Evolutionary conservation across 37 sponge, comb jelly and placozoan genomes (phyloP), one percentile per base, ranked within the genome.

Genomic region (Halisarca cf. caerulea): DNA sequence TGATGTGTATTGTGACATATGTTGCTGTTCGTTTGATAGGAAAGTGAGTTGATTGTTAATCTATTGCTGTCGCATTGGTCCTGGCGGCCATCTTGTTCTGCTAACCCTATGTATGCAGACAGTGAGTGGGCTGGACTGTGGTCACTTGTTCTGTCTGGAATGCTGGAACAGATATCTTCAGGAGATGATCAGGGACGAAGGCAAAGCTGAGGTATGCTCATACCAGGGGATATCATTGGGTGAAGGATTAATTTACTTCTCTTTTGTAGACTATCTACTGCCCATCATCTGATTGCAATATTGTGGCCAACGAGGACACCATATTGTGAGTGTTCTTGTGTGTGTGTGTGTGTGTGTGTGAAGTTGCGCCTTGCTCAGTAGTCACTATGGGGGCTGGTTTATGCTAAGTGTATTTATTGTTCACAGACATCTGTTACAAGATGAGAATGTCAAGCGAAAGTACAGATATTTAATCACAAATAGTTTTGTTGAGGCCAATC

Each of bases 91-190:
- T n/a, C n/a, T n/a, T n/a, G n/a, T n/a, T n/a, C n/a, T n/a, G n/a
- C n/a, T n/a, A n/a, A n/a, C n/a, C n/a, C n/a, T n/a, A n/a, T n/a
- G n/a, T n/a, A n/a, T n/a, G n/a, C 51, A 84, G 80, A 83, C 80
- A 9, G 89, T 91, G 90, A 42, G 59, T 57, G 97, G 97, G 8
- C 73, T 96, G 75, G 92, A 96, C 55, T 96, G 97, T 91, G 92
- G 92, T 0, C 97, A 96, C 84, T 60, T 89, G 42, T 96, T 94
- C 85, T 96, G 97, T 64, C 53, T 41, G 0, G 73, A 80, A 38
- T 96, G 97, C 66, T 96, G 97, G 97, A 68, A 92, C 73, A 35
- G n/a, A 21, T 96, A 96, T 77, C 84, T 96, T 28, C 69, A 39
- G 27, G 81, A 85, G 18, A 91, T 88, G 88, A 79, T 96, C 35